Evolutionary conservation across 2,888 invertebrate species (phyloP), one percentile per base, ranked within the genome.

Genomic region (Theretra japonica): DNA sequence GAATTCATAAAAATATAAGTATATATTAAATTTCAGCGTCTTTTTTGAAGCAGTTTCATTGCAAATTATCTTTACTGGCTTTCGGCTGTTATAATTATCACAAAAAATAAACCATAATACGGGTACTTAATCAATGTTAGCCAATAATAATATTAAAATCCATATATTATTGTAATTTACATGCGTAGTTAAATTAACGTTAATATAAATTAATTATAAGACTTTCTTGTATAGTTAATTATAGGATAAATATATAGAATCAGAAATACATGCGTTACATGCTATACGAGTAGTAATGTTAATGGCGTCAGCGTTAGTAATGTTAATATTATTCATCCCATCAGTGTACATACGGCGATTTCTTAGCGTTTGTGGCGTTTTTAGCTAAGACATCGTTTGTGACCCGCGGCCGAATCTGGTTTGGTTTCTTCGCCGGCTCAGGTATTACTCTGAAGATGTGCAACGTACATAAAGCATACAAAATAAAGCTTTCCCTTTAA

Each of bases 371-470:
- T 81, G 83, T 79, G 74, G 84, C 81, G 76, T 81, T 84, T 87
- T 89, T 92, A 86, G 79, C 77, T 73, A 85, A 86, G 72, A 82
- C 85, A 72, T 87, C 87, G 73, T 84, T 86, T 76, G 86, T 78
- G 62, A 82, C 76, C 75, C 85, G 83, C 59, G 84, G 78, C 82
- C 87, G 89, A 78, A 76, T 82, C 79, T 80, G 80, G 73, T 80
- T 83, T 48, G 83, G 77, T 80, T 84, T 91, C 88, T 87, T 92
- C 85, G 83, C 80, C 80, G 80, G 81, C 85, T 92, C 93, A 30
- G 89, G 86, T 77, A 85, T 82, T 77, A 79, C 80, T 91, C 93
- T 93, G 88, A 74, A 88, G 90, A 85, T 83, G 88, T 90, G 89
- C 76, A 75, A 73, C 72, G 68, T 72, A 72, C 17, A 74, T 72